phyloP scores from a whole-genome alignment of 2,113 vertebrate genomes.

The Ciconia boyciana region DNA sequence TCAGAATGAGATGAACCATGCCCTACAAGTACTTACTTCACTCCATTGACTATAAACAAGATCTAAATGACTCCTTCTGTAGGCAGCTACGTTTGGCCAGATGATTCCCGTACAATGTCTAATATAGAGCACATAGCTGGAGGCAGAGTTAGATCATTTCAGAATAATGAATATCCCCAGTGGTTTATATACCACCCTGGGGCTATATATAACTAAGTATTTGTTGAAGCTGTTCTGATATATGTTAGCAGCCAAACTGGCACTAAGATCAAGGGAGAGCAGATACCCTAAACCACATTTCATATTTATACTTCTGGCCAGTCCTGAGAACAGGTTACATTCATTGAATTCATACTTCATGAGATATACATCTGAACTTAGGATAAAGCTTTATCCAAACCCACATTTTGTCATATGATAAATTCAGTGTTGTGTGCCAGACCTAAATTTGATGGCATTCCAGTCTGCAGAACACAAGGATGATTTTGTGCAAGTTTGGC shows the following conservation, averaged over 20 bases:
- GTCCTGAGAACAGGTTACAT: background rate
- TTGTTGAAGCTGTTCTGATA: background rate
- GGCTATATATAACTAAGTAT: background rate
- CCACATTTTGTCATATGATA: background rate
- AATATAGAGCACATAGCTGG: background rate
- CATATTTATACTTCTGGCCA: background rate
- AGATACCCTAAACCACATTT: background rate
- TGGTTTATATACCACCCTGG: background rate
- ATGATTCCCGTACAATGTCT: background rate
- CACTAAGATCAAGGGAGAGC: background rate
- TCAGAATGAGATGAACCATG: background rate
- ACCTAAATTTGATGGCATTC: background rate
- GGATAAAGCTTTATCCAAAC: background rate
- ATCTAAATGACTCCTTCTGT: background rate
- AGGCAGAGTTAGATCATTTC: background rate
- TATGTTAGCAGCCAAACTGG: background rate
- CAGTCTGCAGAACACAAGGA: background rate
- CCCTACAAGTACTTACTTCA: background rate
- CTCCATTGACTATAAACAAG: background rate
- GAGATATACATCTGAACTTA: background rate
- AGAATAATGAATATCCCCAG: constrained; percentile 7
- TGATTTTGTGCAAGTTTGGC: background rate
- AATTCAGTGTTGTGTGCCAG: background rate
- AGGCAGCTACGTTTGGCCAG: background rate
- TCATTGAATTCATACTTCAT: background rate